Conservation (phyloP, 92 coral and sea anemone genomes). For the Siderastrea radians region DNA sequence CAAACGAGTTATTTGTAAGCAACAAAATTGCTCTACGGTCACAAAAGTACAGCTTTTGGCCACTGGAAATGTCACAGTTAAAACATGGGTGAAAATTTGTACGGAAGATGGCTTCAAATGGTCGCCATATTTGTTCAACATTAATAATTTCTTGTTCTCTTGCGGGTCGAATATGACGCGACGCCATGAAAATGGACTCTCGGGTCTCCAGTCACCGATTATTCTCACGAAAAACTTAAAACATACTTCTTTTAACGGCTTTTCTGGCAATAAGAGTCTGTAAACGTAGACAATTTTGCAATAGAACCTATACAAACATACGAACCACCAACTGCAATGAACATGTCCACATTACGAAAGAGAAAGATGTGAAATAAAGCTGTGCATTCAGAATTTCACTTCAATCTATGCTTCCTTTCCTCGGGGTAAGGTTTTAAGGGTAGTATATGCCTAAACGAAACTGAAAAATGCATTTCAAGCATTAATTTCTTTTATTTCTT, state of each 20-base stretch:
- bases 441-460: conserved; percentile 5
- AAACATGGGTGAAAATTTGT: not conserved
- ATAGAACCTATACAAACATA: conserved; percentile 3
- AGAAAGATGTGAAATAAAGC: not conserved
- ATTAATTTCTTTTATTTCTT: conserved; percentile 7
- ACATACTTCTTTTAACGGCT: not conserved
- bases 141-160: conserved; percentile 52
- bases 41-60: not conserved
- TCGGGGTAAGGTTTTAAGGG: not conserved
- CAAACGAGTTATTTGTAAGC: not conserved
- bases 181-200: conserved; percentile 37
- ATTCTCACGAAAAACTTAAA: conserved; percentile 9
- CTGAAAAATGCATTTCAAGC: conserved; percentile 11
- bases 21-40: not conserved
- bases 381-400: not conserved
- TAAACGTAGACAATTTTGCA: not conserved
- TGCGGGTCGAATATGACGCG: conserved; percentile 56
- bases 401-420: not conserved
- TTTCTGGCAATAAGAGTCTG: not conserved
- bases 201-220: not conserved
- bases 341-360: conserved; percentile 28
- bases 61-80: not conserved
- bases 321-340: not conserved
- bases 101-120: conserved; percentile 16
- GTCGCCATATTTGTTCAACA: conserved; percentile 60